Percentiles rank a stretch among this genome's conserved stretches.
Evolutionary conservation across 2,888 invertebrate genomes (phyloP).

Genomic region (Caenorhabditis macrosperma): DNA sequence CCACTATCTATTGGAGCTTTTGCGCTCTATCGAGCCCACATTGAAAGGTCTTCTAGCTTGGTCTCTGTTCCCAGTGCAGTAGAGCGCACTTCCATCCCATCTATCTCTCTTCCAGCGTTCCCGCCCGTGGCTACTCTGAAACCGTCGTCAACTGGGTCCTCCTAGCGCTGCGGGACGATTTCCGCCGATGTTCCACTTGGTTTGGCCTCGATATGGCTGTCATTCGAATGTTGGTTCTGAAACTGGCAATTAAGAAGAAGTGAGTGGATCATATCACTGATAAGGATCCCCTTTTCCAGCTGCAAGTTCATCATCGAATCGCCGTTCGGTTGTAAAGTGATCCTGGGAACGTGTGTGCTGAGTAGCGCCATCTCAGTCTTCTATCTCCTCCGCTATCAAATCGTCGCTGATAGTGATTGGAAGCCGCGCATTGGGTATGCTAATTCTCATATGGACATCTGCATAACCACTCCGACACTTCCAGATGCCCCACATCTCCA

Average conservation of each 20-base stretch:
- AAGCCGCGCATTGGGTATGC: background rate
- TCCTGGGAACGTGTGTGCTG: background rate
- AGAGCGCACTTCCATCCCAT: too few relatives aligned
- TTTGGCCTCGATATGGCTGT: conserved; percentile 13
- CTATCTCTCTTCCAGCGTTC: conserved; percentile 8
- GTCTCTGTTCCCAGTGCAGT: background rate
- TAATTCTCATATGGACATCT: background rate
- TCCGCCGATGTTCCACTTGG: conserved; percentile 21
- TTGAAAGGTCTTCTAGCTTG: too few relatives aligned
- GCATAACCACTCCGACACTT: too few relatives aligned
- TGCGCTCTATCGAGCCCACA: too few relatives aligned
- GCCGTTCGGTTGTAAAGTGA: background rate
- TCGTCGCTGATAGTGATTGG: conserved; percentile 12
- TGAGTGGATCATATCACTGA: background rate
- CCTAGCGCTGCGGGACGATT: conserved; percentile 4
- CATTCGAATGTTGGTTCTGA: conserved; percentile 14
- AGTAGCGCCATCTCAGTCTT: conserved; percentile 3
- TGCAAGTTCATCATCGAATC: conserved; percentile 27
- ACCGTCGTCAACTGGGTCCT: conserved; percentile 28
- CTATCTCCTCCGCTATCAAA: conserved; percentile 20
- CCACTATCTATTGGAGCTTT: too few relatives aligned
- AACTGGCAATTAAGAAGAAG: conserved; percentile 11
- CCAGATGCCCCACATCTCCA: background rate
- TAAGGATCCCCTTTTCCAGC: background rate
- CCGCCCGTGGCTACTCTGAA: conserved; percentile 15